Evolutionary conservation across 92 coral and sea anemone genomes (phyloP), one percentile per base, ranked within the genome.

Genomic region (Anthopleura xanthogrammica): DNA sequence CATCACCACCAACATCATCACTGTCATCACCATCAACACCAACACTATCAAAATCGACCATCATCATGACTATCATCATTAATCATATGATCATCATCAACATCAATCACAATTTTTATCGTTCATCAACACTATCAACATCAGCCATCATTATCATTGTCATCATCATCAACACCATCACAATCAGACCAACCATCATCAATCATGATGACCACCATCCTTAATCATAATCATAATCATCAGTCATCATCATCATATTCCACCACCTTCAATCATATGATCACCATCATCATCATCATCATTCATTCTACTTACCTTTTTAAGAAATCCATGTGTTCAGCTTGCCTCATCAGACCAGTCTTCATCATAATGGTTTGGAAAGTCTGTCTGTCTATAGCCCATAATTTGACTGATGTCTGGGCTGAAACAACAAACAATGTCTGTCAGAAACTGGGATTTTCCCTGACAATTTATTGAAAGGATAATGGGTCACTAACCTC

Each of bases 361-460:
- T 96, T 96, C 99, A 96, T 96, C 99, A 96, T 96, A n/a, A 96
- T 96, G 16, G 99, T 94, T 86, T 96, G 99, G 76, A 96, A 96
- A 4, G 98, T 96, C 86, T 94, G 99, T 71, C 99, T 89, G 81
- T 96, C 99, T 70, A 96, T 96, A 46, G 98, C 98, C 99, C 99
- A 96, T 76, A 96, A 82, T 84, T 86, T 88, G 52, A 90, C 99
- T 62, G 89, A 86, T 54, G 94, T 94, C 83, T 92, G 92, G 79
- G 99, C 99, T 96, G 79, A 58, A 85, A 88, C 36, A 72, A 19
- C 64, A 82, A 48, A 36, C 58, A 9, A 54, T 54, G 16, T 13
- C 58, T 54, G 58, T 54, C 16, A 54, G 58, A 13, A 54, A 6
- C 58, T 5, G 9, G 9, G 50, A 12, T 58, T 20, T 62, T 62